Conservation (phyloP, 2,888 invertebrate species). For the Pandemis corylana region DNA sequence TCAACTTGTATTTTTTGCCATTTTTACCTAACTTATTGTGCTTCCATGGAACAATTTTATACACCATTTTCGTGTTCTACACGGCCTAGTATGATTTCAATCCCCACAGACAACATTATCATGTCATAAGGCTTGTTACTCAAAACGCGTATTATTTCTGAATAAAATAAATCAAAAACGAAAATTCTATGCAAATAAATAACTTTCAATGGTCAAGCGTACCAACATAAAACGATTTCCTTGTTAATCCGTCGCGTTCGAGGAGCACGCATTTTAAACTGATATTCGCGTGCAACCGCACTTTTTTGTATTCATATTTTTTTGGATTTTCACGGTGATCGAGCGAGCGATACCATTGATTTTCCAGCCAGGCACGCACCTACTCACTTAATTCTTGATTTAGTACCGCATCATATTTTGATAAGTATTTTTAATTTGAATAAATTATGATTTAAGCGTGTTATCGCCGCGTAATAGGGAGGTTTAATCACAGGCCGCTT, state of each 20-base stretch:
- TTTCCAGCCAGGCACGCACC: conserved; percentile 74
- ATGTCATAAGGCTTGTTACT: neutral
- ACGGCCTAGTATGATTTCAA: too few relatives aligned
- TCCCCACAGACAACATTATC: too few relatives aligned
- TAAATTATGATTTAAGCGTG: conserved; percentile 83
- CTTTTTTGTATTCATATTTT: conserved; percentile 56
- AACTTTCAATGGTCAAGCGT: conserved; percentile 19
- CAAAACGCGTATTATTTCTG: neutral
- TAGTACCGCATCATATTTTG: conserved; percentile 84
- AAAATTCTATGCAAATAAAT: conserved; percentile 13
- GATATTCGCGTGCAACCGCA: conserved; percentile 75
- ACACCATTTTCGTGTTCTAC: too few relatives aligned
- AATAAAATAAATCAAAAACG: neutral
- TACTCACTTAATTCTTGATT: conserved; percentile 82
- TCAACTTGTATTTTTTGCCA: too few relatives aligned
- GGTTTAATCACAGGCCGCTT: conserved; percentile 70
- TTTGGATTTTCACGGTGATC: conserved; percentile 82
- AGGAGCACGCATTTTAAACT: conserved; percentile 60
- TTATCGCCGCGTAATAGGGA: conserved; percentile 76
- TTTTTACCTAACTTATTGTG: too few relatives aligned
- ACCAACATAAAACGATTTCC: conserved; percentile 38
- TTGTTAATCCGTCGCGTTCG: conserved; percentile 29
- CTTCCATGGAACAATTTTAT: too few relatives aligned
- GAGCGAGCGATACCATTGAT: conserved; percentile 72
- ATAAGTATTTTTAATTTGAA: conserved; percentile 86